Base-by-base conservation (phyloP, 2,797 vertebrate genomes). In the Tenualosa thibaudeaui region DNA sequence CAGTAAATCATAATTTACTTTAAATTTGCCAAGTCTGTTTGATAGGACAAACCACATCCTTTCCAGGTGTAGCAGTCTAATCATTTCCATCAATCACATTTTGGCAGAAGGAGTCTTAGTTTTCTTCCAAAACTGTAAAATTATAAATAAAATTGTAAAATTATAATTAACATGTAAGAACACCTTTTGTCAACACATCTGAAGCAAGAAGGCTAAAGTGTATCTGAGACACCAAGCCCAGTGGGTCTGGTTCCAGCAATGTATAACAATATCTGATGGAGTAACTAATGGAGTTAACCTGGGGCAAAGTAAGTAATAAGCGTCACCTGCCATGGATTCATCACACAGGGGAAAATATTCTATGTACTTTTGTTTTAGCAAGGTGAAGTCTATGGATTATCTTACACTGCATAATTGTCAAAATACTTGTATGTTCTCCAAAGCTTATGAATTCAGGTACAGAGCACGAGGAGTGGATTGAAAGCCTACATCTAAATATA, bases 341-440 rank as follows among this genome's bases (percentile, higher is more conserved):
- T 68, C 62, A 68, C 62, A 68, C 9, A 68, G 5, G 62, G 24
- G 62, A 13, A 6, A 31, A 68, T 68, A 68, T 68, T 7, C 10
- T 68, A n/a, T 68, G 62, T 68, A 68, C 6, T 68, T 31, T 68
- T 68, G 60, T 62, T 68, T 68, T 68, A 26, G 62, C 26, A 7
- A 68, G 26, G 62, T 68, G 62, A 1, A 68, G 62, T 68, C 62
- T 68, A 68, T 68, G 24, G 24, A 68, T 68, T 68, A 68, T 68
- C 62, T 31, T 31, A 6, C 31, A 68, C 62, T 68, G 24, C 2
- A 68, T 68, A 10, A 68, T 68, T 31, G 26, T 9, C 62, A 31
- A n/a, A 68, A 13, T n/a, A 68, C 9, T 68, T 68, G 31, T 68
- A 68, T 68, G n/a, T 68, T 68, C 8, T 68, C n/a, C 12, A 68